Percentiles rank a stretch among this genome's conserved stretches.
phyloP scores from a whole-genome alignment of 2,113 vertebrate genomes.

The Epinephelus moara region DNA sequence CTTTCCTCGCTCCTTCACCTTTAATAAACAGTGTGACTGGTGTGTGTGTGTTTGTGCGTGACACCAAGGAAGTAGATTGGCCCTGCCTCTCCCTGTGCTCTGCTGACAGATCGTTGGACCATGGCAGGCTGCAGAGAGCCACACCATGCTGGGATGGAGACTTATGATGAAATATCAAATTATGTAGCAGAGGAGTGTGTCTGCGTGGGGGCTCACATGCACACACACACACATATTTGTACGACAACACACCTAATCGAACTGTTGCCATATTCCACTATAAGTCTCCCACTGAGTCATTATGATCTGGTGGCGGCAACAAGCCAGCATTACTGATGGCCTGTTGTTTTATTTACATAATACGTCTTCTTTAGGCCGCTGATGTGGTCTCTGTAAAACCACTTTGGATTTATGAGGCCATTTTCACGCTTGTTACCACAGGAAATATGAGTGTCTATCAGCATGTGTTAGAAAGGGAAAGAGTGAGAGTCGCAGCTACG shows the following conservation, averaged over 20 bases:
- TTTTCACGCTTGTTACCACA: constrained; percentile 81
- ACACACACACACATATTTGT: constrained; percentile 13
- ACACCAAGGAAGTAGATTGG: constrained; percentile 57
- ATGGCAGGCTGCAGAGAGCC: constrained; percentile 54
- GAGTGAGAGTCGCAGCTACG: constrained; percentile 37
- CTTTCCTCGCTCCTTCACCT: constrained; percentile 61
- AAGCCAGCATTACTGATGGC: constrained; percentile 75
- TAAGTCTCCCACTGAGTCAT: constrained; percentile 78
- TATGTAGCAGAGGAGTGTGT: constrained; percentile 55
- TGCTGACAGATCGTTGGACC: constrained; percentile 71
- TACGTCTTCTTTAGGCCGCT: constrained; percentile 78
- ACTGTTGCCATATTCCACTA: constrained; percentile 70
- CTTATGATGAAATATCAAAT: constrained; percentile 75
- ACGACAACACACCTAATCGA: constrained; percentile 63
- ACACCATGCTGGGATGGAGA: constrained; percentile 63
- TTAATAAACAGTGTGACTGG: constrained; percentile 66
- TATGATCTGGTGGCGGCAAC: constrained; percentile 69
- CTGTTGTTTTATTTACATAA: constrained; percentile 84
- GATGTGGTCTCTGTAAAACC: constrained; percentile 75
- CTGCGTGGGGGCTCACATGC: constrained; percentile 39
- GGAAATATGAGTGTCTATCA: constrained; percentile 81
- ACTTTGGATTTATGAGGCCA: constrained; percentile 81
- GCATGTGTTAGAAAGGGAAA: constrained; percentile 67
- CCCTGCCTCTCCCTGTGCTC: constrained; percentile 50
- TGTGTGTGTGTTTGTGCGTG: constrained; percentile 44